Conservation (phyloP, 2,888 invertebrate species). For the Nezara viridula region DNA sequence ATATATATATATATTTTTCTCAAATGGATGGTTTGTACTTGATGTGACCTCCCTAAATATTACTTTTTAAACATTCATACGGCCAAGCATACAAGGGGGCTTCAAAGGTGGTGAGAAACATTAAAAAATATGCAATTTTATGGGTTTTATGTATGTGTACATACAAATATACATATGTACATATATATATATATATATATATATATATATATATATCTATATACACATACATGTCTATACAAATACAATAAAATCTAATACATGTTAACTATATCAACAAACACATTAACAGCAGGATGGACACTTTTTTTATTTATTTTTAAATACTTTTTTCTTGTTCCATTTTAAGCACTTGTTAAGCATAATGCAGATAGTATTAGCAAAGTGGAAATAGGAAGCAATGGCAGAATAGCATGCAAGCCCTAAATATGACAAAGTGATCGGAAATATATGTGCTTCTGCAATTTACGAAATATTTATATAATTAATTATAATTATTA, state of each 20-base stretch:
- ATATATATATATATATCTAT: background rate
- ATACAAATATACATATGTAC: background rate
- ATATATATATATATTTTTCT: slow-evolving; percentile 58
- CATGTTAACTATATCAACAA: slow-evolving; percentile 1
- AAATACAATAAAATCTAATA: slow-evolving; percentile 43
- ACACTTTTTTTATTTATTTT: slow-evolving; percentile 6
- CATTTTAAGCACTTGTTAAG: slow-evolving; percentile 14
- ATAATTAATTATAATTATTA: slow-evolving; percentile 17
- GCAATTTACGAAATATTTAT: background rate
- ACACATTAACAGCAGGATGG: slow-evolving; percentile 20
- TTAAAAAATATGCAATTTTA: slow-evolving; percentile 53
- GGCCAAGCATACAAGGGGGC: slow-evolving; percentile 62
- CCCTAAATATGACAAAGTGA: slow-evolving; percentile 6
- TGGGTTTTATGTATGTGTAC: background rate
- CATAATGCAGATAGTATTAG: slow-evolving; percentile 20
- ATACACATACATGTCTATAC: slow-evolving; percentile 5
- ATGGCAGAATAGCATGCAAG: slow-evolving; percentile 41
- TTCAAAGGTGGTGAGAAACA: slow-evolving; percentile 57
- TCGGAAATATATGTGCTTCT: slow-evolving; percentile 18
- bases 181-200: background rate
- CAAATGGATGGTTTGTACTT: slow-evolving; percentile 64
- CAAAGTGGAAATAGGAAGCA: slow-evolving; percentile 34
- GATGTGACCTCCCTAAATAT: slow-evolving; percentile 63
- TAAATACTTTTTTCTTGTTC: background rate
- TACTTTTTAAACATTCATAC: slow-evolving; percentile 60